phyloP scores from a whole-genome alignment of 2,888 invertebrate species.

The Luperina nickerlii region DNA sequence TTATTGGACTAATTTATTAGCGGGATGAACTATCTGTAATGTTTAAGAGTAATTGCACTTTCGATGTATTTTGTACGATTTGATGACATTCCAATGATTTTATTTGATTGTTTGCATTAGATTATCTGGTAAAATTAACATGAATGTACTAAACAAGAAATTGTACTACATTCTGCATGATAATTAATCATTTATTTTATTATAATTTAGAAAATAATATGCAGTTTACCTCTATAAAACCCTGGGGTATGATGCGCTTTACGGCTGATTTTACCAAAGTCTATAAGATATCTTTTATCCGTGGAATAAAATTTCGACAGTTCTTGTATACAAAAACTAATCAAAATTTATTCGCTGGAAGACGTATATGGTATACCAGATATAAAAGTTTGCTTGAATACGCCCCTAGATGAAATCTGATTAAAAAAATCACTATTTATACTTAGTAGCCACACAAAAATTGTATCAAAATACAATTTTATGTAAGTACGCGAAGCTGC shows the following conservation, averaged over 20 bases:
- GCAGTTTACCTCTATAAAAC: neutral
- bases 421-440: neutral
- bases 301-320: neutral
- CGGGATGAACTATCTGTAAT: conserved; percentile 69
- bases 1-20: conserved; percentile 75
- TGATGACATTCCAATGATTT: conserved; percentile 71
- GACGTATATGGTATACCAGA: too few relatives aligned
- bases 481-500: neutral
- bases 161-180: conserved; percentile 8
- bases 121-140: conserved; percentile 21
- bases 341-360: too few relatives aligned
- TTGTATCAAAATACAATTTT: neutral
- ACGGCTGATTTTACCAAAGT: neutral
- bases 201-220: conserved; percentile 15
- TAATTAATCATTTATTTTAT: conserved; percentile 12
- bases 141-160: conserved; percentile 28
- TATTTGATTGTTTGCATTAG: conserved; percentile 32
- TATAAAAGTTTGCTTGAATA: neutral
- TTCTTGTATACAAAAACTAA: neutral
- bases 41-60: conserved; percentile 83
- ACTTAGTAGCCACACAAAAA: neutral
- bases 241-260: neutral
- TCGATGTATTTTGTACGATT: conserved; percentile 71
- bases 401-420: neutral
- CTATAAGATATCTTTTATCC: neutral